Conservation (phyloP, 2,888 invertebrate genomes). For the Glaucopsyche alexis region DNA sequence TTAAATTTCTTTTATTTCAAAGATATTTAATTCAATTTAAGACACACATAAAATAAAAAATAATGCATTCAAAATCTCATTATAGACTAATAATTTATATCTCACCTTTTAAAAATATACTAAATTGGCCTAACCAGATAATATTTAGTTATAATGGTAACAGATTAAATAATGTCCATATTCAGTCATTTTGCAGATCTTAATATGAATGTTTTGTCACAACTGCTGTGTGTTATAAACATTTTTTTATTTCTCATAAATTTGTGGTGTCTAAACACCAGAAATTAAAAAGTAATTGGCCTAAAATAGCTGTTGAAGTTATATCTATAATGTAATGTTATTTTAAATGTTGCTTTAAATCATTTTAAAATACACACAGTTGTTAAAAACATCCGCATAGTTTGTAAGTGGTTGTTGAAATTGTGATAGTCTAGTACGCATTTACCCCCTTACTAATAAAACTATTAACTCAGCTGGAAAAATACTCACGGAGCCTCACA, state of each 20-base stretch:
- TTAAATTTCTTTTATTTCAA: not conserved
- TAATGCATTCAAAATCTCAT: not conserved
- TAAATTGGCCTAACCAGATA: not conserved
- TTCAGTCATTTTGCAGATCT: not conserved
- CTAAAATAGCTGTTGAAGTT: too few species aligned
- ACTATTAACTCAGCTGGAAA: too few species aligned
- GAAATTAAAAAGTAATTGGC: not conserved
- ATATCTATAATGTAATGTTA: too few species aligned
- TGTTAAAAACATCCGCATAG: conserved; percentile 18
- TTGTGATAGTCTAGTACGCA: conserved; percentile 58
- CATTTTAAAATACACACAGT: too few species aligned
- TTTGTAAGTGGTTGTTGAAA: conserved; percentile 53
- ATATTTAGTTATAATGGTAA: not conserved
- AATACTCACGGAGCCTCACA: too few species aligned
- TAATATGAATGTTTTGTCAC: not conserved
- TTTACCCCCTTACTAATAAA: not conserved
- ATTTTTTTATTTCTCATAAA: too few species aligned
- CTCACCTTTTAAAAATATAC: not conserved
- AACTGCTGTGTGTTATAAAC: not conserved
- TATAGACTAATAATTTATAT: not conserved
- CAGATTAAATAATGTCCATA: not conserved
- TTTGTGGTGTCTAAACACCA: too few species aligned
- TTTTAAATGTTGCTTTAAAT: too few species aligned
- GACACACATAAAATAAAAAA: not conserved
- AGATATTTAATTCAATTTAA: not conserved